phyloP scores from a whole-genome alignment of 2,113 vertebrate species.

The Brienomyrus longianalis region DNA sequence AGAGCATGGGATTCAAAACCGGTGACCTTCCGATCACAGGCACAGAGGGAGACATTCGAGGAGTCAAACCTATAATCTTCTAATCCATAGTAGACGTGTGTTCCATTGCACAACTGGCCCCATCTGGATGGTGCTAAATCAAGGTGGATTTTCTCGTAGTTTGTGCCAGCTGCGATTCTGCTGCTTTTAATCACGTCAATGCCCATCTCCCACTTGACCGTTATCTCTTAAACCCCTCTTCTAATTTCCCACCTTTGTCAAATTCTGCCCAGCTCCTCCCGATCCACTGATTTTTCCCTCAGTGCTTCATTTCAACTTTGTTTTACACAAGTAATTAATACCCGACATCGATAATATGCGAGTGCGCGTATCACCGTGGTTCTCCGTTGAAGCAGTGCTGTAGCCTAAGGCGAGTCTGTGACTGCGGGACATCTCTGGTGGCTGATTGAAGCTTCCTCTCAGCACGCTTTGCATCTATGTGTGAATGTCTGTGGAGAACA shows the following conservation, averaged over 20 bases:
- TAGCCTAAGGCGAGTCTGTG: neutral
- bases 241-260: slow-evolving; percentile 19
- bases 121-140: neutral
- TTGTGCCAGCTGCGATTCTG: neutral
- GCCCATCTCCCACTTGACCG: neutral
- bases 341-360: slow-evolving; percentile 61
- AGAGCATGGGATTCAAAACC: neutral
- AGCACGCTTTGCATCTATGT: neutral
- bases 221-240: slow-evolving; percentile 26
- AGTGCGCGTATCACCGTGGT: slow-evolving; percentile 32
- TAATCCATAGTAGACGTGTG: neutral
- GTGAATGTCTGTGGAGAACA: neutral
- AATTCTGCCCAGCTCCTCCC: neutral
- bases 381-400: slow-evolving; percentile 18
- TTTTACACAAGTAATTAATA: slow-evolving; percentile 61
- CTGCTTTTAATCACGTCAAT: neutral
- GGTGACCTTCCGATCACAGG: neutral
- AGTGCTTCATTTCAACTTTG: slow-evolving; percentile 45
- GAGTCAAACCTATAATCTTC: neutral
- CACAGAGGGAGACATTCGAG: neutral
- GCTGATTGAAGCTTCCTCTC: neutral
- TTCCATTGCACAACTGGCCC: neutral
- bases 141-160: neutral
- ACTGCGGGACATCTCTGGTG: neutral
- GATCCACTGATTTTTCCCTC: slow-evolving; percentile 24